phyloP scores from a whole-genome alignment of 30 jellyfish, hydroid and myxozoan species.

The Chrysaora quinquecirrha region DNA sequence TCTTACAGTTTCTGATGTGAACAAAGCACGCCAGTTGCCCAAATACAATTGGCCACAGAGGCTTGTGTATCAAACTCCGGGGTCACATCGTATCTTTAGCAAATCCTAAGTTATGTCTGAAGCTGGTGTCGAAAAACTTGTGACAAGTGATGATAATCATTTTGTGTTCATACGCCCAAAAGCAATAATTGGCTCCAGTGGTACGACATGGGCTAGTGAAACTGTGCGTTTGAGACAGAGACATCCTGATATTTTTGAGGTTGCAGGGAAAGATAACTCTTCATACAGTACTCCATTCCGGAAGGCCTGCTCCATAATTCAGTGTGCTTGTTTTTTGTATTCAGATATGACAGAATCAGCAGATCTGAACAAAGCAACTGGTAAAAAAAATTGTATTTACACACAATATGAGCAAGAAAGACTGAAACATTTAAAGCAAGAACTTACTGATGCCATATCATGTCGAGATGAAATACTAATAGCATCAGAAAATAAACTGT shows the following conservation, averaged over 20 bases:
- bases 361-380: neutral
- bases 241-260: constrained; percentile 3
- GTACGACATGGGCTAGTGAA: constrained; percentile 1
- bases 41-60: no score
- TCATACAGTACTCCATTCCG: neutral
- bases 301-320: neutral
- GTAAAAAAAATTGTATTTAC: neutral
- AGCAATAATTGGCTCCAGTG: neutral
- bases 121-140: no score
- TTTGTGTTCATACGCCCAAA: neutral
- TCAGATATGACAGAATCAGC: constrained; percentile 20
- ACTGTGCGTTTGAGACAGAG: neutral
- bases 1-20: no score
- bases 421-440: neutral
- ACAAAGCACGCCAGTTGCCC: no score
- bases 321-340: constrained; percentile 22
- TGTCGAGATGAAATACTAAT: neutral
- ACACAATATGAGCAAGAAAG: neutral
- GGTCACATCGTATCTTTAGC: no score
- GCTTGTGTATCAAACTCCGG: no score
- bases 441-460: neutral
- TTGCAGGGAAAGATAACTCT: neutral
- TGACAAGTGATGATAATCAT: constrained; percentile 11
- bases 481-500: no score
- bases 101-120: no score